These are phyloP conservation scores for Lathamus discolor DNA, from an alignment of 2,113 vertebrate genomes.

Conservation along the genomic window DNA sequence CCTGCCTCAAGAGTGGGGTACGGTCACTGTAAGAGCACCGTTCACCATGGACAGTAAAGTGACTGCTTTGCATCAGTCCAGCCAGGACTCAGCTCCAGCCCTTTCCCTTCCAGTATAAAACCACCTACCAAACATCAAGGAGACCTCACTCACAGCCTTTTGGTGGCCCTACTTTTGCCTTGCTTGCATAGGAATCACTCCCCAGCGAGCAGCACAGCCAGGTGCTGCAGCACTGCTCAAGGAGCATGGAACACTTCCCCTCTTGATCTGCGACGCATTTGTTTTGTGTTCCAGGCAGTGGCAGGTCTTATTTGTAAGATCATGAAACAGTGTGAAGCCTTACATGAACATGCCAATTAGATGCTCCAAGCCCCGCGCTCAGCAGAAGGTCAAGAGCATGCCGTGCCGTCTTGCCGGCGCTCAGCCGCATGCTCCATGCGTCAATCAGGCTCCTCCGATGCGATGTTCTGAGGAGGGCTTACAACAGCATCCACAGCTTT, in stretches of 20 bases:
- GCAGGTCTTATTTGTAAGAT: not conserved
- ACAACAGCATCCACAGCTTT: rapidly evolving
- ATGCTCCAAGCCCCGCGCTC: not conserved
- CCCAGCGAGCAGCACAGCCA: no score
- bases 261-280: rapidly evolving
- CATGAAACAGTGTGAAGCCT: not conserved
- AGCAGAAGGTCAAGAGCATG: not conserved
- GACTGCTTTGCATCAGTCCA: not conserved
- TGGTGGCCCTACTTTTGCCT: not conserved
- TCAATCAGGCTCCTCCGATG: rapidly evolving
- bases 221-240: rapidly evolving
- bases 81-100: not conserved
- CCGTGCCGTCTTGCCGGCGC: rapidly evolving
- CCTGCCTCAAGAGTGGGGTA: not conserved
- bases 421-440: rapidly evolving
- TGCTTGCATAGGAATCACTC: not conserved
- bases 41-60: rapidly evolving
- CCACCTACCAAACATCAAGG: not conserved
- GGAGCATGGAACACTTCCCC: rapidly evolving
- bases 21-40: not conserved
- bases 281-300: not conserved
- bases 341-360: not conserved
- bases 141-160: not conserved
- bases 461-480: not conserved
- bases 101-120: not conserved